Evolutionary conservation across 2,888 invertebrate species (phyloP).

Genomic region (Malachius bipustulatus): DNA sequence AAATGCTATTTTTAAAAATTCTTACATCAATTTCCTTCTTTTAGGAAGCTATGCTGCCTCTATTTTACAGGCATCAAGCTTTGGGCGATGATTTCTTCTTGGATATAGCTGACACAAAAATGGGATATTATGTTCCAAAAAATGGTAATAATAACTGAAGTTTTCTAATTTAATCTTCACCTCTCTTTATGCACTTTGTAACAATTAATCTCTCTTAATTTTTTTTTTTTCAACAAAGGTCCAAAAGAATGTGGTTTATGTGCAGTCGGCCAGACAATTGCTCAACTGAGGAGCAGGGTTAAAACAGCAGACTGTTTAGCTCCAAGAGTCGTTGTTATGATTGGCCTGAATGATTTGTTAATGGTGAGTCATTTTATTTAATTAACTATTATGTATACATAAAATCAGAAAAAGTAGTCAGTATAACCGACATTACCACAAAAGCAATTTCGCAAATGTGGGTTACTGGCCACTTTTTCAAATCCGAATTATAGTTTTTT

Average conservation of each 20-base stretch:
- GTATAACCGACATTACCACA: too few relatives aligned
- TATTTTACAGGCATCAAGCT: slow-evolving; percentile 28
- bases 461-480: too few relatives aligned
- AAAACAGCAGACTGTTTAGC: slow-evolving; percentile 21
- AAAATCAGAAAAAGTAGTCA: too few relatives aligned
- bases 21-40: slow-evolving; percentile 6
- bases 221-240: slow-evolving; percentile 13
- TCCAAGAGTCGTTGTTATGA: slow-evolving; percentile 27
- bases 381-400: too few relatives aligned
- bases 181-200: too few relatives aligned
- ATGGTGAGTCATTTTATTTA: too few relatives aligned
- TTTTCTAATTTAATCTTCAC: too few relatives aligned
- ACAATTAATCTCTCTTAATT: neutral
- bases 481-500: too few relatives aligned
- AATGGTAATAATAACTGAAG: too few relatives aligned
- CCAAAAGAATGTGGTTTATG: slow-evolving; percentile 25
- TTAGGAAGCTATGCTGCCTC: slow-evolving; percentile 27
- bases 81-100: slow-evolving; percentile 28
- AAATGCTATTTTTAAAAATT: neutral
- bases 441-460: too few relatives aligned
- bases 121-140: slow-evolving; percentile 26
- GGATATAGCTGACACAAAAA: slow-evolving; percentile 27
- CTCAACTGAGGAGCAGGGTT: slow-evolving; percentile 22
- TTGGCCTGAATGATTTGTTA: slow-evolving; percentile 25
- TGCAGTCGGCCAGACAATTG: slow-evolving; percentile 22